Evolutionary conservation across 2,888 invertebrate species (phyloP).

Genomic region (Homarus gammarus): DNA sequence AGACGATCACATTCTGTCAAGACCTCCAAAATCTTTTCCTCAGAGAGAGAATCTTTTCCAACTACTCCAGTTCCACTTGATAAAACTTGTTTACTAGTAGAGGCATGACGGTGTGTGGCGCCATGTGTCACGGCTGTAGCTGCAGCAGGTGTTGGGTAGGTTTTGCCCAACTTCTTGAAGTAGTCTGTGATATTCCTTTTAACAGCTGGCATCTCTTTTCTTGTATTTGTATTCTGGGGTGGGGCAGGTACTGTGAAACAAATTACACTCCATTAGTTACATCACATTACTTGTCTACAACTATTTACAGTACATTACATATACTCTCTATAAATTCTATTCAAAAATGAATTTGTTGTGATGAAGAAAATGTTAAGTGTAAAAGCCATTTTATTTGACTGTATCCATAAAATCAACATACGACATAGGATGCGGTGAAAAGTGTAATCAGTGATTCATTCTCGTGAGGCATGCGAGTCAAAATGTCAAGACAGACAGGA

Average conservation of each 20-base stretch:
- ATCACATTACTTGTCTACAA: no score
- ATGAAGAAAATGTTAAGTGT: no score
- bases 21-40: conserved; percentile 61
- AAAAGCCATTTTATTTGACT: no score
- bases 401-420: no score
- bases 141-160: neutral
- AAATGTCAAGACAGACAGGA: no score
- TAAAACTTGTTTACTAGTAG: neutral
- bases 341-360: neutral
- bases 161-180: neutral
- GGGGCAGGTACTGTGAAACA: no score
- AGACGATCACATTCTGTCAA: conserved; percentile 61
- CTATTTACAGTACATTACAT: no score
- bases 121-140: neutral
- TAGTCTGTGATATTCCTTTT: conserved; percentile 27
- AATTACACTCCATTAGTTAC: no score
- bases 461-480: no score
- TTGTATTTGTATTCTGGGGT: conserved; percentile 3
- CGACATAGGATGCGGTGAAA: no score
- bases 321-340: no score
- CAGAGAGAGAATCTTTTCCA: conserved; percentile 21
- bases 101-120: conserved; percentile 10
- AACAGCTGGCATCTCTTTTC: neutral
- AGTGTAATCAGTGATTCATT: no score
- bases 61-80: neutral